Base-by-base conservation (phyloP, 1,140 invertebrate genomes). In the Drosophila nikananu region DNA sequence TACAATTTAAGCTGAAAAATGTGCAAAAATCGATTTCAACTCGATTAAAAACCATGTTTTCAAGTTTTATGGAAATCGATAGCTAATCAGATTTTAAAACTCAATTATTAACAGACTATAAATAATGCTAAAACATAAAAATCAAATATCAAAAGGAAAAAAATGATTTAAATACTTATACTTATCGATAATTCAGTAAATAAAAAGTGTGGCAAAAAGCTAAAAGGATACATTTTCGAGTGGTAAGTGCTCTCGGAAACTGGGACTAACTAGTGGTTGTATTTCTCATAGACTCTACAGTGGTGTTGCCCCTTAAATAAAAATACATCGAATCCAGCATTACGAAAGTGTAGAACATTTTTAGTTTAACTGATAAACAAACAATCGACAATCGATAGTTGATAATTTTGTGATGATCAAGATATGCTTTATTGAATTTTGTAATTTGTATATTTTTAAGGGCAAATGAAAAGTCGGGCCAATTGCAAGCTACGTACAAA, bases 291-390 rank as follows among this genome's bases (percentile, higher is more conserved):
- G 35, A 57, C 35, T 39, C 35, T 39, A 39, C 35, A 57, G 54
- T 57, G 54, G 54, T 57, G 54, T 57, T 39, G 15, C 54, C 54
- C 54, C 54, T 57, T 39, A 57, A 57, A 57, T 21, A 52, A 57
- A 25, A 57, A 57, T 39, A 25, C 54, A 57, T 39, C 54, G 30
- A 57, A 57, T 39, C 9, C 21, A 57, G 54, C 54, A 39, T 25
- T 57, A 25, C 35, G 19, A 57, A 39, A 57, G 37, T 57, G 21
- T 25, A 57, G 54, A 57, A 57, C 54, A 57, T 57, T 57, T 57
- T 57, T 57, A 57, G 37, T 57, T 39, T 25, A 57, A 57, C 54
- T 39, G 35, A 57, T 57, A 57, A 57, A 2, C 17, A 55, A 55
- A 17, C 19, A 23, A 55, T 55, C 52, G 52, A 23, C 37, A 37